Conservation (phyloP, 2,113 vertebrate species). For the Microtus ochrogaster region DNA sequence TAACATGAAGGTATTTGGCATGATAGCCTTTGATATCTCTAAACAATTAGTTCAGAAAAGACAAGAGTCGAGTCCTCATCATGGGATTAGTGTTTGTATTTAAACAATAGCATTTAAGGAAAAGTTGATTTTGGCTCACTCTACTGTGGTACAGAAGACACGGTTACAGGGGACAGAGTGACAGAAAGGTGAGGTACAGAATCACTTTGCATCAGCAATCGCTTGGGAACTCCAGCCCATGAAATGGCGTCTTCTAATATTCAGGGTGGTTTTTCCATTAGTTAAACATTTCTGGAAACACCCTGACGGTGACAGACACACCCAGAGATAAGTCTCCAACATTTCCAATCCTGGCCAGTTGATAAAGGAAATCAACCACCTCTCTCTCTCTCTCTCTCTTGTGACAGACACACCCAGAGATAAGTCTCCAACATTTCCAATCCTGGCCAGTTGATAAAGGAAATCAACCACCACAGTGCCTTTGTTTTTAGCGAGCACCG, state of each 20-base stretch:
- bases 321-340: neutral
- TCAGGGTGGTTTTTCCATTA: neutral
- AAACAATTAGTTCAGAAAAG: neutral
- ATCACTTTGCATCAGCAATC: neutral
- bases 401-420: neutral
- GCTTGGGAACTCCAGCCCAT: neutral
- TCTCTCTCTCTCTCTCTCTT: too few species aligned
- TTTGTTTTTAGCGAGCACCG: neutral
- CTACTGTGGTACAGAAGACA: neutral
- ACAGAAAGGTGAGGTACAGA: neutral
- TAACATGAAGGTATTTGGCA: neutral
- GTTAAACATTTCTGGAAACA: neutral
- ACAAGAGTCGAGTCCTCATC: neutral
- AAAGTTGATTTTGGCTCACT: neutral
- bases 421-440: neutral
- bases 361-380: neutral
- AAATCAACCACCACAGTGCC: neutral
- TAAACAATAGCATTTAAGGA: neutral
- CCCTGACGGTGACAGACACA: neutral
- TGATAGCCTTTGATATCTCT: neutral
- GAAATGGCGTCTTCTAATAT: neutral
- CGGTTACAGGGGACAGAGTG: neutral
- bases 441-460: neutral
- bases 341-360: neutral
- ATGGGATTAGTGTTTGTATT: too few species aligned